Base-by-base conservation (phyloP, 2,888 invertebrate species). In the Entomobrya proxima region DNA sequence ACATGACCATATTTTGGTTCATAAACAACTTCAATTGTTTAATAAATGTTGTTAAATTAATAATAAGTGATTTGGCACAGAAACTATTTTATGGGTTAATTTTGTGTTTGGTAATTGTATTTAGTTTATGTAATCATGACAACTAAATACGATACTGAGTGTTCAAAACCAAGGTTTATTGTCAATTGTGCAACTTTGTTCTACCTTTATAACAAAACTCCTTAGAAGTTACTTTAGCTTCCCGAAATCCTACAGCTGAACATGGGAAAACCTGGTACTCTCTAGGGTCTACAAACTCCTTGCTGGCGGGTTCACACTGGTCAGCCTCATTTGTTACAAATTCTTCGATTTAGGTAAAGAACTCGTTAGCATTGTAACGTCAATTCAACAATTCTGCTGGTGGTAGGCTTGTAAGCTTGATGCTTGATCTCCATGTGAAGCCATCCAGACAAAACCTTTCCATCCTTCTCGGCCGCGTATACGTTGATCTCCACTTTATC, bases 341-440 rank as follows among this genome's bases (percentile, higher is more conserved):
- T 32, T 78, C 78, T 9, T 67, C 78, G 1, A 78, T 47, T 2
- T 64, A 64, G 32, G 64, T 78, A 47, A 47, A 64, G n/a, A 21
- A 5, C 21, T 78, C 78, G 18, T 78, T 30, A 44, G 6, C 35
- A 78, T 32, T n/a, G 64, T 64, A 15, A 64, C 47, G 18, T 78
- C 47, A 9, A 78, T 27, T 2, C 18, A 1, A 27, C 11, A 4
- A 78, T 78, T 7, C 18, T 9, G 13, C 47, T 67, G 2, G 15
- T 11, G 3, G 2, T 6, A n/a, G n/a, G 50, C 21, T 21, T 7
- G 5, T 30, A 7, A 27, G 44, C 64, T 27, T 11, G 4, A 44
- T 30, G 44, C 64, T 27, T 11, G 4, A 44, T 30, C 15, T 78
- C 64, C 11, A 78, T 15, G 24, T 78, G 67, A 30, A 78, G 47